Base-by-base conservation (phyloP, 2,113 vertebrate genomes). In the Blennius ocellaris region DNA sequence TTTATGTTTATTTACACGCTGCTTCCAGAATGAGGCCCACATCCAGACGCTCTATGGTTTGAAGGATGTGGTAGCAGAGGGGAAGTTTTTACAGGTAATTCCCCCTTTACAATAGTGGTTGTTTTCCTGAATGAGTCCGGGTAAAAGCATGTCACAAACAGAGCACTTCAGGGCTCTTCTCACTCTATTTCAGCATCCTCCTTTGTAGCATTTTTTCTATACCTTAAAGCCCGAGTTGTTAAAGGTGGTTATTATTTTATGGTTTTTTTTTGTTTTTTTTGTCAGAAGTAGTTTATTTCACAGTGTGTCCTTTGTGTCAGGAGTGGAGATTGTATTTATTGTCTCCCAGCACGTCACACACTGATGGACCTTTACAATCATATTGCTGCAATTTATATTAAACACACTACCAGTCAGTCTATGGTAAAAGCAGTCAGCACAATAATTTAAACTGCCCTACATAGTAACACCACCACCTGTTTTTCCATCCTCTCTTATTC, bases 1-100 rank as follows among this genome's bases (percentile, higher is more conserved):
- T 87, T 89, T 77, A 55, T 75, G 58, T 91, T 88, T 87, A 72
- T 87, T 90, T 85, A 81, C 69, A 71, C 36, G 39, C 50, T 57
- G 74, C 71, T 65, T 39, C 39, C 61, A 59, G 47, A 80, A 58
- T 65, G 50, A 82, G 76, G 74, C 36, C 54, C 38, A 47, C 16
- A 11, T 63, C 68, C 56, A 70, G 43, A 56, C 62, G 82, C 70
- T 65, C 14, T 16, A 41, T 10, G 6, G 50, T 74, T 69, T 77
- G 51, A 56, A 60, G 60, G 61, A 77, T 11, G 45, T 62, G 54
- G 61, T 11, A 36, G 75, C 55, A 56, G 21, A 64, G 7, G 16
- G 61, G 52, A 75, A 43, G 56, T 71, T 83, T 87, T 90, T 84
- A 81, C 67, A 69, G 64, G 58, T 80, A 79, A 85, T 89, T 90